These are phyloP conservation scores for Caenorhabditis sp. DNA, from an alignment of 2,888 invertebrate genomes.

Conservation along the genomic window DNA sequence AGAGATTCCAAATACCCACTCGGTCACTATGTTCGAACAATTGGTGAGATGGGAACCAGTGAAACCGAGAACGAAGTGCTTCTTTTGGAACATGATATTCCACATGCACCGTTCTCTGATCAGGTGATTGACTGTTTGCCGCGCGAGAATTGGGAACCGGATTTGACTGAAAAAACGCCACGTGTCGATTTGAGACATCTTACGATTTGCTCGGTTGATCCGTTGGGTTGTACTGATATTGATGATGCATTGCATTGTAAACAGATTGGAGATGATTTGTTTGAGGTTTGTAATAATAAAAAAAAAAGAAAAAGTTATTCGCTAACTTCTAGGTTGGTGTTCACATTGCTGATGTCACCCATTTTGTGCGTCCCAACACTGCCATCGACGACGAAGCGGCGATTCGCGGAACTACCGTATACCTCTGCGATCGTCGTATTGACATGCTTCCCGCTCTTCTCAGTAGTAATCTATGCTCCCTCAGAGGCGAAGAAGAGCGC, in stretches of 20 bases:
- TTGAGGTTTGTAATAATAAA: constrained; percentile 26
- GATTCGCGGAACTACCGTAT: constrained; percentile 87
- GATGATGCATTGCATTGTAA: constrained; percentile 94
- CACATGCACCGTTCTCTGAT: constrained; percentile 92
- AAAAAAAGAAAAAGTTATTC: background rate
- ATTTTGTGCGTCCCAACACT: constrained; percentile 86
- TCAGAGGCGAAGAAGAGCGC: constrained; percentile 84
- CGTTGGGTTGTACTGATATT: constrained; percentile 97
- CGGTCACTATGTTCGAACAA: constrained; percentile 90
- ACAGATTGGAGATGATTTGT: constrained; percentile 77
- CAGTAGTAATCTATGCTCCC: constrained; percentile 93
- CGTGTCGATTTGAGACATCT: constrained; percentile 86
- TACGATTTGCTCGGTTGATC: constrained; percentile 82
- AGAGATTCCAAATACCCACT: constrained; percentile 72
- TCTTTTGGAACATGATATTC: constrained; percentile 93
- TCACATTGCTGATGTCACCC: constrained; percentile 97
- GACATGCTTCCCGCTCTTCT: constrained; percentile 80
- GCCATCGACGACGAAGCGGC: constrained; percentile 91
- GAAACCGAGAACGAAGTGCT: constrained; percentile 93
- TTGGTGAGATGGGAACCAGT: constrained; percentile 91
- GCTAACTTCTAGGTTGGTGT: constrained; percentile 73
- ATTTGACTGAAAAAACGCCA: constrained; percentile 72
- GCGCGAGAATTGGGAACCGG: constrained; percentile 72
- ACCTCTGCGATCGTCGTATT: constrained; percentile 84
- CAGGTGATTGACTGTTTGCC: constrained; percentile 91